Base-by-base conservation (phyloP, 2,888 invertebrate genomes). In the Tridacna gigas region DNA sequence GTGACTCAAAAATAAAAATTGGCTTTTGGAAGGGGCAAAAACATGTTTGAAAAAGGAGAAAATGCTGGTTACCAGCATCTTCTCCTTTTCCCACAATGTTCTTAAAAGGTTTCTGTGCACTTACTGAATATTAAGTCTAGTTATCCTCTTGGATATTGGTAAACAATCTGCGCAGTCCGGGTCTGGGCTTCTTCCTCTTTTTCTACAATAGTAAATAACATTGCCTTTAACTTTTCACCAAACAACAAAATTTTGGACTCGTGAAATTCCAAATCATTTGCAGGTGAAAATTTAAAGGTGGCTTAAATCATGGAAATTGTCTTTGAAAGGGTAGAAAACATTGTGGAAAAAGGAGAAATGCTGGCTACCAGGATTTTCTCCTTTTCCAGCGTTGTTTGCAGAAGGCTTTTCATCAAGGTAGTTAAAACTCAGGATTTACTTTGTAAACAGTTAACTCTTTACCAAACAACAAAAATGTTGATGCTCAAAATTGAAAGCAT, bases 111-210 rank as follows among this genome's bases (percentile, higher is more conserved):
- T n/a, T n/a, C 25, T n/a, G n/a, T 65, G 12, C 15, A 83, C 89
- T 88, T 89, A 93, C 93, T 92, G 89, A 65, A 93, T 92, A 76
- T 98, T 97, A 76, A 98, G 96, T 95, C 98, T 98, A 94, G 98
- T 98, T 91, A 98, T 98, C 93, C 98, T 96, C 95, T 98, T 98
- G 20, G 98, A 98, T 77, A 98, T 95, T 77, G 98, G 98, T 96
- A 97, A 97, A 92, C 97, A 98, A 93, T 98, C 98, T 92, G 96
- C 96, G 60, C 96, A 96, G 87, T 96, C 96, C 26, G 69, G 75
- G 61, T 81, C 77, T 11, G 88, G 88, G 84, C 88, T 89, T 78
- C 89, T 75, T 25, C 67, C 83, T 51, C 88, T 66, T 77, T 88
- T 88, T 47, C 88, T 88, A 73, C 45, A 82, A 81, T 20, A 65